A percentile compares a stretch with the other conserved stretches of the same genome.
Evolutionary conservation across 1,140 invertebrate genomes (phyloP).

Genomic region (Ostrea denselamellosa): DNA sequence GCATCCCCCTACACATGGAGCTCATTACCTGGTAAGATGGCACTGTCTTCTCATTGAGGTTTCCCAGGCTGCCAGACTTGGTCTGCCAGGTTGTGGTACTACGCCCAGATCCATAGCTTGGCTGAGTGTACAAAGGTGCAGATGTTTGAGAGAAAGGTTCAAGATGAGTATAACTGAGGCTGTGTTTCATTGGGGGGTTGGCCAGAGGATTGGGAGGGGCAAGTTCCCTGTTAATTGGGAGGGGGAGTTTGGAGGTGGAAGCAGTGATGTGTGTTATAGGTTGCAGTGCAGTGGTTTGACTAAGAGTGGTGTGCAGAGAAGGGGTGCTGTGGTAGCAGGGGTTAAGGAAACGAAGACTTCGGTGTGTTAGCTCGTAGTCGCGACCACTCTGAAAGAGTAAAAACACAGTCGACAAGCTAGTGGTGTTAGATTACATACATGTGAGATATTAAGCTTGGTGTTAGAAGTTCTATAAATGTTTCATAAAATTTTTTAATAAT

Average conservation of each 20-base stretch:
- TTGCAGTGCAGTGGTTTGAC: constrained; percentile 28
- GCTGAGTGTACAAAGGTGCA: constrained; percentile 62
- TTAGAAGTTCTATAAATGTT: background rate
- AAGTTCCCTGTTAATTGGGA: constrained; percentile 33
- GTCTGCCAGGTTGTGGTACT: constrained; percentile 55
- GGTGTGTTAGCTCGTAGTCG: constrained; percentile 49
- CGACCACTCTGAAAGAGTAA: constrained; percentile 58
- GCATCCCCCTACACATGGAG: background rate
- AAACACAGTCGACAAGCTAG: constrained; percentile 32
- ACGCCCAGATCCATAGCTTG: constrained; percentile 53
- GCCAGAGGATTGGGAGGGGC: constrained; percentile 45
- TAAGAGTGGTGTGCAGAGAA: constrained; percentile 29
- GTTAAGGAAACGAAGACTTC: constrained; percentile 40
- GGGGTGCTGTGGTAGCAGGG: constrained; percentile 4
- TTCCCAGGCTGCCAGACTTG: constrained; percentile 61
- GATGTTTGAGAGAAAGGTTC: constrained; percentile 50
- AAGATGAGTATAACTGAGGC: constrained; percentile 47
- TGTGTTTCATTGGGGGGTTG: constrained; percentile 48
- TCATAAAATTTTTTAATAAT: background rate
- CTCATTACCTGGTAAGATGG: constrained; percentile 65
- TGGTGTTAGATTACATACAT: constrained; percentile 24
- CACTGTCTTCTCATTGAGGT: constrained; percentile 64
- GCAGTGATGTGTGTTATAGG: constrained; percentile 44
- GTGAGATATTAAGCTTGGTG: background rate
- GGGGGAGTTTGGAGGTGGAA: constrained; percentile 41